Evolutionary conservation across 2,113 vertebrate genomes (phyloP).

Genomic region (Arothron firmamentum): DNA sequence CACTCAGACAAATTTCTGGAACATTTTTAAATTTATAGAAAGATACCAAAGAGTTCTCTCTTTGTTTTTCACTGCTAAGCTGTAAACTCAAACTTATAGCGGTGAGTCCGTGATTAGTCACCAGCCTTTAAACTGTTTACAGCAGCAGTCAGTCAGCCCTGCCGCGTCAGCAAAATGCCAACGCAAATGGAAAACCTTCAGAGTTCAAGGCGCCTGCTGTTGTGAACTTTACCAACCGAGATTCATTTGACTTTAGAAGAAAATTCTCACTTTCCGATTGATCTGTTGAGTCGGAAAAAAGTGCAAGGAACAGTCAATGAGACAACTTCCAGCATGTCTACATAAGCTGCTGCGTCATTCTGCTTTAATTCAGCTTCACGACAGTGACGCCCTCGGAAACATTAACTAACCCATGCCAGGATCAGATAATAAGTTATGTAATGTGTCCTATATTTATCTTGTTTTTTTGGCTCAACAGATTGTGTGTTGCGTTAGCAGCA

Average conservation of each 20-base stretch:
- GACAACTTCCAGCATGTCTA: no score
- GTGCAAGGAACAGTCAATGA: no score
- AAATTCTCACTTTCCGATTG: no score
- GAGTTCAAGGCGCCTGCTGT: conserved; percentile 14
- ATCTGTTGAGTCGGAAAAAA: no score
- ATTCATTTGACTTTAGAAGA: no score
- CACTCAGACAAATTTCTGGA: no score
- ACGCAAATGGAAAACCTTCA: not conserved
- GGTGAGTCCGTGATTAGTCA: not conserved
- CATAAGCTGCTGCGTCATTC: not conserved
- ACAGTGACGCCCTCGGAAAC: conserved; percentile 7
- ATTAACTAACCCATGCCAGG: conserved; percentile 6
- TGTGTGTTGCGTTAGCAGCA: no score
- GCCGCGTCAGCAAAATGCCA: not conserved
- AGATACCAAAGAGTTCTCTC: no score
- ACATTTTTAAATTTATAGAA: no score
- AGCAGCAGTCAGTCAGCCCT: conserved; percentile 15
- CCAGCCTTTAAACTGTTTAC: conserved; percentile 22
- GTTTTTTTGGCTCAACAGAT: not conserved
- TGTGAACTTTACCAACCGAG: no score
- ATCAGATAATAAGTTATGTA: not conserved
- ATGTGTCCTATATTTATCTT: not conserved
- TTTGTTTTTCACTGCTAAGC: no score
- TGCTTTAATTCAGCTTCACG: conserved; percentile 5
- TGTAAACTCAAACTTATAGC: no score